Conservation (phyloP, 2,888 invertebrate species). For the Athalia circularis region DNA sequence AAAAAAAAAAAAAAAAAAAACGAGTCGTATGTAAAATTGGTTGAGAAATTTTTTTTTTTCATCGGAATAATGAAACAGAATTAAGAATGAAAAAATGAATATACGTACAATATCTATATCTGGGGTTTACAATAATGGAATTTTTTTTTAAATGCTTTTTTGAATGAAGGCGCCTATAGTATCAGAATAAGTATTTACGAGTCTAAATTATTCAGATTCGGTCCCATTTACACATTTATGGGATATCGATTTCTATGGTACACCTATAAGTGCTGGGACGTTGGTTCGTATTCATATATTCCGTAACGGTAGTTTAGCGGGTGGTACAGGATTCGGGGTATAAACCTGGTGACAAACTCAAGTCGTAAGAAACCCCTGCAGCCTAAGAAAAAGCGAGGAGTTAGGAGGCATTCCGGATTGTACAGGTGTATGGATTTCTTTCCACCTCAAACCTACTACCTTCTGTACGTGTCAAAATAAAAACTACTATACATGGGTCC, state of each 20-base stretch:
- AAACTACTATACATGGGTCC: too few species aligned
- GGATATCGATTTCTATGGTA: constrained; percentile 66
- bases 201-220: constrained; percentile 59
- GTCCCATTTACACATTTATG: constrained; percentile 69
- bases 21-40: neutral
- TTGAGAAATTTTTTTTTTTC: neutral
- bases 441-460: neutral
- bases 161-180: neutral
- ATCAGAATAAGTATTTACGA: constrained; percentile 23
- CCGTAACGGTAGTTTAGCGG: constrained; percentile 15
- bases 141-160: too few species aligned
- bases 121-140: too few species aligned
- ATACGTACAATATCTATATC: too few species aligned
- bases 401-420: constrained; percentile 2
- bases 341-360: constrained; percentile 32
- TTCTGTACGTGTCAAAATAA: neutral
- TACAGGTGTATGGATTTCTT: neutral
- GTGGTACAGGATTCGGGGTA: neutral
- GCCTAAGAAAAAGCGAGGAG: neutral
- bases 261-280: neutral
- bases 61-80: too few species aligned
- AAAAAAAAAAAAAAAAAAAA: too few species aligned
- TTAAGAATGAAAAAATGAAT: too few species aligned
- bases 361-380: constrained; percentile 7
- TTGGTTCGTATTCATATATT: constrained; percentile 56